phyloP scores from a whole-genome alignment of 2,113 vertebrate genomes.

The Macaca fascicularis region DNA sequence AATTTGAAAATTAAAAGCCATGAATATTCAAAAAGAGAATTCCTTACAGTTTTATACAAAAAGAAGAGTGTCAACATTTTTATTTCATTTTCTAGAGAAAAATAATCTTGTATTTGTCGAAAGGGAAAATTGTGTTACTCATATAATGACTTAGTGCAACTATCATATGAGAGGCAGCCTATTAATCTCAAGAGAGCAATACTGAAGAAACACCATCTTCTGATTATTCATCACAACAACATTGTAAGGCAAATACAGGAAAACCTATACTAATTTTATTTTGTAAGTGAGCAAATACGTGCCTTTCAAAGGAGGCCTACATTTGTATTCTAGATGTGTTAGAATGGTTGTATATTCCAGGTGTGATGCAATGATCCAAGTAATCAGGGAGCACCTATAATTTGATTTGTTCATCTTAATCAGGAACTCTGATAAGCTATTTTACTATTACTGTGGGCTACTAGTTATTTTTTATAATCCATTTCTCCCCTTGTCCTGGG shows the following conservation, averaged over 20 bases:
- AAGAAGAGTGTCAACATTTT: conserved; percentile 19
- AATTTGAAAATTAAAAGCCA: conserved; percentile 74
- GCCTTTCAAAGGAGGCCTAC: not conserved
- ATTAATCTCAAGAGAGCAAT: not conserved
- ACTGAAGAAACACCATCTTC: not conserved
- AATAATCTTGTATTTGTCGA: conserved; percentile 38
- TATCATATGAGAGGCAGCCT: not conserved
- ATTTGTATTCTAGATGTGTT: not conserved
- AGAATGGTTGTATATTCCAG: not conserved
- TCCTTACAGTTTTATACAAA: conserved; percentile 47
- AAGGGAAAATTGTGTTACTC: conserved; percentile 36
- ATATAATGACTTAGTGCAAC: not conserved
- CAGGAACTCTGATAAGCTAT: not conserved
- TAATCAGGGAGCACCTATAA: not conserved
- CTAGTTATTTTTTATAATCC: not conserved
- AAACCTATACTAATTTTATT: not conserved
- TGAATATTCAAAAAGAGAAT: conserved; percentile 72
- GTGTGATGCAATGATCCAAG: not conserved
- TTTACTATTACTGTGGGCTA: not conserved
- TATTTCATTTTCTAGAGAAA: conserved; percentile 43
- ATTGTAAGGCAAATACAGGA: not conserved
- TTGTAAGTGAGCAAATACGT: not conserved
- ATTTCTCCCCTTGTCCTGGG: not conserved
- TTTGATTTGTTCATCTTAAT: not conserved
- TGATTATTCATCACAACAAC: not conserved